Conservation (phyloP, 92 coral and sea anemone species). For the Siderastrea siderea region DNA sequence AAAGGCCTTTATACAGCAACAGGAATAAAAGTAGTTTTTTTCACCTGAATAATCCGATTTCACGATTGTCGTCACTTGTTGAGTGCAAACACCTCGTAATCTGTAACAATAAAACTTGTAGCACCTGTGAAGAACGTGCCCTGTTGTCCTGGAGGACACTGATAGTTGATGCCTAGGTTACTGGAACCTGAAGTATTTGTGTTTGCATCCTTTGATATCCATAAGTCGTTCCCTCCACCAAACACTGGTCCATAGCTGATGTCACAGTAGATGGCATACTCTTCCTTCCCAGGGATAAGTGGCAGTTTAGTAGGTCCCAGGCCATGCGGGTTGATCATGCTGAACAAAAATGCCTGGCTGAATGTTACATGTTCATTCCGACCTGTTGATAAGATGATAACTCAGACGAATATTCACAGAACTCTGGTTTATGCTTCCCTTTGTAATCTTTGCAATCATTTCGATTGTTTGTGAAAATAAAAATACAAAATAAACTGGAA, state of each 20-base stretch:
- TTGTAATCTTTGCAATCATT: background rate
- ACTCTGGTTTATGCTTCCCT: background rate
- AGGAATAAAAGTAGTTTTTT: background rate
- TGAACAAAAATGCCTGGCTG: background rate
- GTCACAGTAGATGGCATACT: slow-evolving; percentile 49
- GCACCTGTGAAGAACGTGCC: slow-evolving; percentile 50
- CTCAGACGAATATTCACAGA: background rate
- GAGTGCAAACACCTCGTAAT: slow-evolving; percentile 55
- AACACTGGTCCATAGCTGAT: slow-evolving; percentile 63
- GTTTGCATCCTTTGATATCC: slow-evolving; percentile 32
- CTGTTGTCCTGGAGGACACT: slow-evolving; percentile 53
- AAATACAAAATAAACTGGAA: too few relatives aligned
- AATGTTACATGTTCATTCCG: background rate
- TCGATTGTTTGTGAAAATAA: too few relatives aligned
- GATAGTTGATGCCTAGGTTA: slow-evolving; percentile 36
- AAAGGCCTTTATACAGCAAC: too few relatives aligned
- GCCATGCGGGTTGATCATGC: background rate
- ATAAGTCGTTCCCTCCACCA: slow-evolving; percentile 58
- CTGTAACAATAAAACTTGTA: slow-evolving; percentile 39
- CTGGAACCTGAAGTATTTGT: background rate
- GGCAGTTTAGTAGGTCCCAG: slow-evolving; percentile 15
- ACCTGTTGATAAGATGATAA: background rate
- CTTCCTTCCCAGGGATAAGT: background rate
- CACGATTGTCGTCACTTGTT: background rate
- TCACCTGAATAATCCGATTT: background rate